phyloP scores from a whole-genome alignment of 1,140 invertebrate species.

The Neodiprion lecontei region DNA sequence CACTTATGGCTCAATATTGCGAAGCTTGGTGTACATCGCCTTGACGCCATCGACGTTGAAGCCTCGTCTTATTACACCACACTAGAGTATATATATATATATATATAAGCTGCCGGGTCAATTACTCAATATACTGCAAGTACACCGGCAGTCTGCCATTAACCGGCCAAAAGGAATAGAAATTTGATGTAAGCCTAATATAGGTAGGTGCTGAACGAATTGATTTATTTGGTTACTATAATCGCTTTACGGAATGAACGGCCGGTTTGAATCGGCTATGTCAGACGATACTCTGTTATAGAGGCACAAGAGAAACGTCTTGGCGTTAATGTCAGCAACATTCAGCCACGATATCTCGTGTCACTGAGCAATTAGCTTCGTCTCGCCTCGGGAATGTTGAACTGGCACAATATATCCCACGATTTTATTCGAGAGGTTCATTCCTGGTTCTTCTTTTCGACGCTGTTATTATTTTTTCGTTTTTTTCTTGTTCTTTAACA shows the following conservation, averaged over 20 bases:
- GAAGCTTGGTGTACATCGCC: neutral
- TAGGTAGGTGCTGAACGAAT: neutral
- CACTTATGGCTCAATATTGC: neutral
- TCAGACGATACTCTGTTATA: neutral
- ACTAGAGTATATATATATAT: neutral
- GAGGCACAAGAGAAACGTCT: neutral
- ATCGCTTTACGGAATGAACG: neutral
- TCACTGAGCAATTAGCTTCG: neutral
- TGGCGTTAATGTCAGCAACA: neutral
- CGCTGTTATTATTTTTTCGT: neutral
- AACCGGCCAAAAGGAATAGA: too few relatives aligned
- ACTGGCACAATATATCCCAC: neutral
- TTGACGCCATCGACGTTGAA: neutral
- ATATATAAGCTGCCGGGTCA: neutral
- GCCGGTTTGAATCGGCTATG: neutral
- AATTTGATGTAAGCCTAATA: too few relatives aligned
- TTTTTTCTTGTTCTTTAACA: neutral
- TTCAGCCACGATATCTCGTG: neutral
- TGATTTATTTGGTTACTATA: slow-evolving; percentile 5
- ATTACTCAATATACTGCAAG: neutral
- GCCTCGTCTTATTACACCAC: neutral
- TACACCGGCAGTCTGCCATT: too few relatives aligned
- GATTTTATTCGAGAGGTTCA: neutral
- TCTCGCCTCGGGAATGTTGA: neutral
- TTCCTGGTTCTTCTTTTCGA: neutral